Base-by-base conservation (phyloP, 2,797 vertebrate genomes). In the Pangasius sanitwongsei region DNA sequence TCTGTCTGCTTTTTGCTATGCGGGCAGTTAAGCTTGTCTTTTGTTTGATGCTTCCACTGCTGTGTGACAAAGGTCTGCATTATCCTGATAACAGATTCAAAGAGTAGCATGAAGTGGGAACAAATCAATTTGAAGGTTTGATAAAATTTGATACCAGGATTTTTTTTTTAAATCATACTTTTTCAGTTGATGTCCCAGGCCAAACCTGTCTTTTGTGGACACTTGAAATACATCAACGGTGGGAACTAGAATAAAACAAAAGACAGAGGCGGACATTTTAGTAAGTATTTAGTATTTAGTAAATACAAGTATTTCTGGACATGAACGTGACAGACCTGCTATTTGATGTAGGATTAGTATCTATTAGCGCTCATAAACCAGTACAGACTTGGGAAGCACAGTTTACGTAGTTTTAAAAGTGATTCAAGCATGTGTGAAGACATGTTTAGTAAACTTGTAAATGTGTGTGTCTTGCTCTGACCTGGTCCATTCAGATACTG, bases 41-140 rank as follows among this genome's bases (percentile, higher is more conserved):
- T 97, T 93, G 96, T 97, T 53, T 95, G 93, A 89, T 96, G 96
- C 92, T 98, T 98, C 97, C 97, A 98, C 89, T 97, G 97, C 88
- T 97, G 97, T 57, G 97, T 97, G 92, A 97, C 97, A 93, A 97
- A 98, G 0, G 97, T 97, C 95, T 98, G 97, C 97, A 98, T 97
- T 93, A 98, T 97, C 92, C 97, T 98, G 94, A 83, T 93, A 57
- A 93, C 88, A 37, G 28, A 44, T 75, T 77, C 16, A 83, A 69
- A 67, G 63, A 77, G 12, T n/a, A 61, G 55, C 70, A 59, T 85
- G 63, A 81, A 20, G 28, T 13, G 28, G 31, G 8, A 74, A 41
- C 34, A 41, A 72, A 57, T 41, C 55, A 37, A 1, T 67, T 31
- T 31, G 25, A 41, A 44, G 20, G 18, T 44, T 72, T 50, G 1